These are phyloP conservation scores for Tetramorium simillimum DNA, from an alignment of 1,140 invertebrate species.

Conservation along the genomic window DNA sequence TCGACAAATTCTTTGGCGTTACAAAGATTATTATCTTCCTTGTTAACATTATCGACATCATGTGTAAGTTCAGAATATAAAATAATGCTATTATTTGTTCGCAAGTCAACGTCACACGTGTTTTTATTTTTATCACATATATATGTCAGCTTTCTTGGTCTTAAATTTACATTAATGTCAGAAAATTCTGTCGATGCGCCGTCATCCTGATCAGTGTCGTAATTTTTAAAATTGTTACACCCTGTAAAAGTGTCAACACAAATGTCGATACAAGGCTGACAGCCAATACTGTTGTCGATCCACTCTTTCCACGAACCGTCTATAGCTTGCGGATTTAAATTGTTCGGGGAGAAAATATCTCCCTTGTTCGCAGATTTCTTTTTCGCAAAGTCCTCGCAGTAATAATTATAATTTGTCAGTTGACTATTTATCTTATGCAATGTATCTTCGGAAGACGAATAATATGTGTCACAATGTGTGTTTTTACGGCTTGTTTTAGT, in stretches of 20 bases:
- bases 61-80: background rate
- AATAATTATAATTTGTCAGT: conserved; percentile 58
- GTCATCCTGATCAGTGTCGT: conserved; percentile 17
- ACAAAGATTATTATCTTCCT: background rate
- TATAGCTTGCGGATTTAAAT: conserved; percentile 8
- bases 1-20: background rate
- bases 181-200: background rate
- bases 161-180: conserved; percentile 47
- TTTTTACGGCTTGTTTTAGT: background rate
- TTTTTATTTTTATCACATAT: conserved; percentile 5
- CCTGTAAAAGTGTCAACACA: background rate
- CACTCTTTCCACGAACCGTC: background rate
- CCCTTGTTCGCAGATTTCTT: conserved; percentile 33
- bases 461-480: background rate
- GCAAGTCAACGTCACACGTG: background rate
- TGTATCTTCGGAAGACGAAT: background rate
- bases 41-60: background rate
- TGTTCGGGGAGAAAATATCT: conserved; percentile 34
- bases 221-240: conserved; percentile 15
- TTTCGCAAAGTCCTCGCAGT: conserved; percentile 25
- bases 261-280: background rate
- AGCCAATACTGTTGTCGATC: conserved; percentile 2
- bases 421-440: background rate
- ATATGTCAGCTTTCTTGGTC: background rate
- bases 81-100: background rate